Evolutionary conservation across 1,140 invertebrate species (phyloP), one percentile per base, ranked within the genome.

Genomic region (Caenorhabditis remanei): DNA sequence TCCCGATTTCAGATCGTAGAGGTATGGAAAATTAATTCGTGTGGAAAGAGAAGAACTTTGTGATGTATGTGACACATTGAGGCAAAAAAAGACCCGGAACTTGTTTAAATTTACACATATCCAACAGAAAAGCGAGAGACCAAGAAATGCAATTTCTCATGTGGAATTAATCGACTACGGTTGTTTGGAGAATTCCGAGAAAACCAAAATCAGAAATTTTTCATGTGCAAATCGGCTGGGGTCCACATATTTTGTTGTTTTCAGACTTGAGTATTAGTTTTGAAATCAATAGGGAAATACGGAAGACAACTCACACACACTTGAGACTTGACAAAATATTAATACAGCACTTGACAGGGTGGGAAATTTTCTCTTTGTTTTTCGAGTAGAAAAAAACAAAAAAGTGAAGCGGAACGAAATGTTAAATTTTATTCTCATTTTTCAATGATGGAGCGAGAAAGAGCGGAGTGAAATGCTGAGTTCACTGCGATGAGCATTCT

Each of bases 261-360:
- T 32, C 32, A 32, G 32, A 32, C 32, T 32, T 32, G 1, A 32
- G 32, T 32, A 32, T 32, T 32, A 32, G 24, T 32, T 4, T 13
- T 13, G n/a, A 63, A 63, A 11, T 7, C 4, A 21, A 63, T 24
- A 63, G 21, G 3, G 14, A 32, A 11, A 63, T 6, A 32, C 8
- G 14, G 24, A 63, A 40, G 19, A 11, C 55, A 19, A 58, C 21
- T 21, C 14, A 71, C 14, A 71, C 4, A 46, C 41, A 43, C 65
- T 71, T 71, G 65, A 71, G 65, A 71, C 65, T 21, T 32, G 32
- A 32, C 32, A 32, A 61, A 61, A 71, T 43, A 46, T 71, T 43
- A 71, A 71, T 71, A 46, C 65, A 46, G 11, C 65, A 71, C 65
- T 71, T 71, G 65, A 71, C 41, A 71, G 65, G 65, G 65, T 71